A percentile compares a stretch with the other conserved stretches of the same genome.
Evolutionary conservation across 2,113 vertebrate genomes (phyloP).

Genomic region (Cyrtonyx montezumae): DNA sequence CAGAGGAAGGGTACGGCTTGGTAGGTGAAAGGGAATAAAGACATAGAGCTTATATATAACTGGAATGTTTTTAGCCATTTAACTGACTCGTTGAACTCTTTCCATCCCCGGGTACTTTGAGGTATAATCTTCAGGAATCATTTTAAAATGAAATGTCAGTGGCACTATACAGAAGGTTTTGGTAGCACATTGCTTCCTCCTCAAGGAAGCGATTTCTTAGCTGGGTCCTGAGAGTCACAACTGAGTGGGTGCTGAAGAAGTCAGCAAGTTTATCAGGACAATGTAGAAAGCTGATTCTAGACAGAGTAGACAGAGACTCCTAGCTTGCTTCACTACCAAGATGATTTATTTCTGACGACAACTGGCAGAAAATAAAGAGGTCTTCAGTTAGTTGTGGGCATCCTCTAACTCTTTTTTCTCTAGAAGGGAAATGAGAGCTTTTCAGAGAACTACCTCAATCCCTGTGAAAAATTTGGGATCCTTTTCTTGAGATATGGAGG

Average conservation of each 20-base stretch:
- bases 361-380: constrained; percentile 64
- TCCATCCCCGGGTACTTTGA: neutral
- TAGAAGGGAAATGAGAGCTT: constrained; percentile 61
- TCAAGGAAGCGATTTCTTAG: constrained; percentile 27
- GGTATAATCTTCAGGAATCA: neutral
- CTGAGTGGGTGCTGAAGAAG: constrained; percentile 17
- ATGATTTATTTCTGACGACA: constrained; percentile 62
- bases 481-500: constrained; percentile 52
- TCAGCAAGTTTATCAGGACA: constrained; percentile 46
- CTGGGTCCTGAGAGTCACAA: neutral
- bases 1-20: neutral
- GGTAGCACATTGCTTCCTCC: neutral
- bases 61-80: neutral
- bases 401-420: constrained; percentile 53
- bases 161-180: neutral
- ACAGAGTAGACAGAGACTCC: constrained; percentile 44
- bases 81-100: neutral
- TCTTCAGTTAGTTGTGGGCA: constrained; percentile 32
- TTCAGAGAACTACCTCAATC: constrained; percentile 53
- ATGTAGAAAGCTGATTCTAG: constrained; percentile 45
- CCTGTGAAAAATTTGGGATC: constrained; percentile 67
- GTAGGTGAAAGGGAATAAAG: neutral
- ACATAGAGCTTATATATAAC: neutral
- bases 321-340: constrained; percentile 42
- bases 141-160: constrained; percentile 13